phyloP scores from a whole-genome alignment of 1,140 invertebrate genomes.

The Battus philenor region DNA sequence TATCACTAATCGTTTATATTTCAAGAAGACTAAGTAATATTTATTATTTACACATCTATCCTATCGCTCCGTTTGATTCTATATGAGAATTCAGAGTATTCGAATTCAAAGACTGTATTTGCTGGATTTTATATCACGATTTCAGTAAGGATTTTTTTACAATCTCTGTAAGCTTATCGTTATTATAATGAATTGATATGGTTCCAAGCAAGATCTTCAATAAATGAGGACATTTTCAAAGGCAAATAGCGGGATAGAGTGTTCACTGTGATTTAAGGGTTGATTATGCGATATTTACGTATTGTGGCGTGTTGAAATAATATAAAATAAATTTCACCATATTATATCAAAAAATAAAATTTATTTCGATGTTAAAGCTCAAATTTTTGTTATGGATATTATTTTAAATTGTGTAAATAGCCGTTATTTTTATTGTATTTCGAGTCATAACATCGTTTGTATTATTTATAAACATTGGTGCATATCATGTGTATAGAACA shows the following conservation, averaged over 20 bases:
- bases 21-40: slow-evolving; percentile 8
- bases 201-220: too few species aligned
- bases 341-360: not conserved
- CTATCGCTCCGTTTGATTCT: not conserved
- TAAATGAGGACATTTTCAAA: too few species aligned
- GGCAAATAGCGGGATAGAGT: slow-evolving; percentile 29
- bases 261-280: slow-evolving; percentile 55
- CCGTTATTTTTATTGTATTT: slow-evolving; percentile 43
- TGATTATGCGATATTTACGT: slow-evolving; percentile 32
- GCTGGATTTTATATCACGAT: not conserved
- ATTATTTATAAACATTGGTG: slow-evolving; percentile 74
- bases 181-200: too few species aligned
- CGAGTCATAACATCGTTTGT: slow-evolving; percentile 58
- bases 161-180: too few species aligned
- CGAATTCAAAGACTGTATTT: slow-evolving; percentile 12
- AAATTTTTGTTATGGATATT: slow-evolving; percentile 2
- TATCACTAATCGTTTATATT: slow-evolving; percentile 10
- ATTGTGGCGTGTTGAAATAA: slow-evolving; percentile 9
- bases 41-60: slow-evolving; percentile 11
- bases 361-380: slow-evolving; percentile 9
- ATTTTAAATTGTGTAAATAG: slow-evolving; percentile 52
- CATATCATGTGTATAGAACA: slow-evolving; percentile 74
- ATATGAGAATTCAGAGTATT: not conserved
- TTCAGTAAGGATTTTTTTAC: too few species aligned
- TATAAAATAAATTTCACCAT: not conserved